phyloP scores from a whole-genome alignment of 2,797 vertebrate genomes.

The Morus bassanus region DNA sequence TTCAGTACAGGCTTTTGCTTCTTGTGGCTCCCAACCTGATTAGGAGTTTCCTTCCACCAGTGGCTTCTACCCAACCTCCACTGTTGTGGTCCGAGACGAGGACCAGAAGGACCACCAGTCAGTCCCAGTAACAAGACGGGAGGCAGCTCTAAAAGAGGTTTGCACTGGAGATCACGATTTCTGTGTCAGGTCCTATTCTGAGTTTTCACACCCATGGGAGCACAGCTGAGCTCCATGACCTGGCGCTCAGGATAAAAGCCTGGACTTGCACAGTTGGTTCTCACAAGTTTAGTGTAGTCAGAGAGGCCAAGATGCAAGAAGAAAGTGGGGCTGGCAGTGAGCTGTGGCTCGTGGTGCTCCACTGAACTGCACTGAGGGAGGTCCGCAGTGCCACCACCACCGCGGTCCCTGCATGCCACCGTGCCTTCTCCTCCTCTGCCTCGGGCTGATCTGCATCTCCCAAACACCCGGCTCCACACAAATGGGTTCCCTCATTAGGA shows the following conservation, averaged over 20 bases:
- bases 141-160: background rate
- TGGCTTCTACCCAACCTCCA: background rate
- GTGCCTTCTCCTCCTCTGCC: background rate
- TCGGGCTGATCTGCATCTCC: background rate
- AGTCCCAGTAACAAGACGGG: background rate
- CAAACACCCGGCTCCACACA: background rate
- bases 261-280: background rate
- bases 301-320: background rate
- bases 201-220: background rate
- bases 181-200: background rate
- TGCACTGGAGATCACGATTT: fast-evolving
- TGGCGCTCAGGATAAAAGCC: background rate
- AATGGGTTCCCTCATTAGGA: background rate
- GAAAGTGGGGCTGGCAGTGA: fast-evolving
- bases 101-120: background rate
- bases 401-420: background rate
- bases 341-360: background rate
- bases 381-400: background rate
- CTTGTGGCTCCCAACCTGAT: background rate
- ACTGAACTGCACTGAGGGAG: background rate
- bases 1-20: background rate
- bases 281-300: background rate
- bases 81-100: fast-evolving
- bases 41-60: background rate
- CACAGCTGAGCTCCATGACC: background rate